Percentiles rank a stretch among this genome's conserved stretches.
These are phyloP conservation scores for Spondyliosoma cantharus DNA, from an alignment of 2,797 vertebrate genomes.

Conservation along the genomic window DNA sequence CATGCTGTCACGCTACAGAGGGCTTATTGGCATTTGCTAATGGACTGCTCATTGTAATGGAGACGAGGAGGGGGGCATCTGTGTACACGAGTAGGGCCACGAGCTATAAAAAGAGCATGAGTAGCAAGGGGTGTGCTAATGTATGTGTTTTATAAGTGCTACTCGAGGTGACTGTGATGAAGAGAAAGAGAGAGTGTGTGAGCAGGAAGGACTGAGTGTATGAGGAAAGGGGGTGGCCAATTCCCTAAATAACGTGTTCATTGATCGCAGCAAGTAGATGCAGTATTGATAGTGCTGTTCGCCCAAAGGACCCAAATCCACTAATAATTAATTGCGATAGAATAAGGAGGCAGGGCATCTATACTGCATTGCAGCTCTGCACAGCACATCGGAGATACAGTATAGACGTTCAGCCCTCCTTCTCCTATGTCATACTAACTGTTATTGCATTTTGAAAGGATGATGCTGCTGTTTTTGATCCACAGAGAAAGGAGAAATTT, in stretches of 20 bases:
- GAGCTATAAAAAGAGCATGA: constrained; percentile 33
- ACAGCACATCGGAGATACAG: constrained; percentile 39
- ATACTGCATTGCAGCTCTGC: constrained; percentile 77
- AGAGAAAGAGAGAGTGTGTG: constrained; percentile 34
- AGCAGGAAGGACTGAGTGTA: constrained; percentile 39
- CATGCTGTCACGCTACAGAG: constrained; percentile 78
- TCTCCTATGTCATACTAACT: neutral
- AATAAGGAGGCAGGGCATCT: constrained; percentile 67
- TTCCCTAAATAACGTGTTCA: constrained; percentile 83
- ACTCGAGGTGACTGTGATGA: constrained; percentile 25
- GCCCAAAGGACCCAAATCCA: constrained; percentile 78
- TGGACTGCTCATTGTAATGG: constrained; percentile 73
- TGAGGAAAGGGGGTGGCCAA: constrained; percentile 55
- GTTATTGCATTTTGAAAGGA: constrained; percentile 1
- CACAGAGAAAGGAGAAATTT: neutral
- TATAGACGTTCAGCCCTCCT: constrained; percentile 10
- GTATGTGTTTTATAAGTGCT: constrained; percentile 37
- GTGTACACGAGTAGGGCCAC: constrained; percentile 27
- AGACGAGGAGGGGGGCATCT: constrained; percentile 33
- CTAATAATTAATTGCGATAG: constrained; percentile 81
- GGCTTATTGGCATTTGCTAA: constrained; percentile 83
- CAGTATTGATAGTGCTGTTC: constrained; percentile 84
- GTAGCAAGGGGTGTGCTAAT: constrained; percentile 4
- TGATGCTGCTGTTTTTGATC: neutral
- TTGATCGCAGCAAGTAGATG: constrained; percentile 83